A percentile compares a stretch with the other conserved stretches of the same genome.
Conservation (phyloP, 1,140 invertebrate species). For the Monochamus saltuarius region DNA sequence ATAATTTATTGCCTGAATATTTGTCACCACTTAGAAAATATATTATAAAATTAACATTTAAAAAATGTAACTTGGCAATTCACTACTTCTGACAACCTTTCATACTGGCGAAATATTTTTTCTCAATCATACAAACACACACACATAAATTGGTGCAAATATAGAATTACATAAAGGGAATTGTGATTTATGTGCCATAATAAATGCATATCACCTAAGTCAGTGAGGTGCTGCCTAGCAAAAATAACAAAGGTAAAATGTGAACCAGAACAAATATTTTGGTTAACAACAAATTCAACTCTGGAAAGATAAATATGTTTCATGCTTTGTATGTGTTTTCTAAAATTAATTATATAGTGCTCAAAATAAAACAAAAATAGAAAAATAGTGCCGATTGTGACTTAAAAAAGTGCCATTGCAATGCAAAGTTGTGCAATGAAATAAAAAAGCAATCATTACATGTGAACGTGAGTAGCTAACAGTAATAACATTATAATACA, state of each 20-base stretch:
- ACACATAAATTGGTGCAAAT: slow-evolving; percentile 51
- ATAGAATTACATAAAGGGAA: slow-evolving; percentile 49
- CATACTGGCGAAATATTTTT: too few species aligned
- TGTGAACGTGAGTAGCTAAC: slow-evolving; percentile 66
- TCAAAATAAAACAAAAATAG: slow-evolving; percentile 57
- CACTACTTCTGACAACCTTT: too few species aligned
- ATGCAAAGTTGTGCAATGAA: slow-evolving; percentile 66
- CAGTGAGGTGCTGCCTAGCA: slow-evolving; percentile 51
- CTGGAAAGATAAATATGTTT: slow-evolving; percentile 20
- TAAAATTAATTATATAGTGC: slow-evolving; percentile 56
- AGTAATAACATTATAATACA: slow-evolving; percentile 48
- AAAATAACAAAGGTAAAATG: slow-evolving; percentile 26
- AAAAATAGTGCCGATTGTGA: slow-evolving; percentile 59
- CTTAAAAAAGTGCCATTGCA: slow-evolving; percentile 60
- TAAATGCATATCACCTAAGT: slow-evolving; percentile 53
- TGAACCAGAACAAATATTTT: slow-evolving; percentile 19
- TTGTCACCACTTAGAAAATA: too few species aligned
- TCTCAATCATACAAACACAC: slow-evolving; percentile 40
- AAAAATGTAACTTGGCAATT: too few species aligned
- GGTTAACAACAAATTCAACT: slow-evolving; percentile 11
- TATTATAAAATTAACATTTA: too few species aligned
- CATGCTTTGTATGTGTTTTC: slow-evolving; percentile 32
- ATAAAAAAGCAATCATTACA: slow-evolving; percentile 67
- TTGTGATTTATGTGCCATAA: slow-evolving; percentile 49
- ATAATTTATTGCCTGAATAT: too few species aligned